Evolutionary conservation across 1,140 invertebrate genomes (phyloP).

Genomic region (Caenorhabditis remanei): DNA sequence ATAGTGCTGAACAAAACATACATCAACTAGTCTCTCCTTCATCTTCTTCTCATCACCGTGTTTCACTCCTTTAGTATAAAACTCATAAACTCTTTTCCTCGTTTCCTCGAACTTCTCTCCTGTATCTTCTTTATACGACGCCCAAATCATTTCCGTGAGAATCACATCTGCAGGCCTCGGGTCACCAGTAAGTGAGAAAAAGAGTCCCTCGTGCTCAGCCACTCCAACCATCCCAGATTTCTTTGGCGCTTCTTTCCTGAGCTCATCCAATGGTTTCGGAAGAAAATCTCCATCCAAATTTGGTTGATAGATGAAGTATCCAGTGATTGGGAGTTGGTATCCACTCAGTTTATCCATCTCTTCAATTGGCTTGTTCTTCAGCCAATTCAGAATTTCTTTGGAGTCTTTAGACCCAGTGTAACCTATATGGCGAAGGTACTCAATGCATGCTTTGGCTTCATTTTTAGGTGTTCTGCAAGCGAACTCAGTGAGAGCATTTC

Average conservation of each 20-base stretch:
- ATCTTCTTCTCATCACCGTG: slow-evolving; percentile 4
- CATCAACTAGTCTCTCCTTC: slow-evolving; percentile 28
- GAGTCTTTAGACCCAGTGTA: slow-evolving; percentile 45
- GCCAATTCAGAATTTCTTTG: slow-evolving; percentile 21
- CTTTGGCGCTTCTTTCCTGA: slow-evolving; percentile 69
- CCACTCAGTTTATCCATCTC: slow-evolving; percentile 28
- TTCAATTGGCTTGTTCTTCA: slow-evolving; percentile 16
- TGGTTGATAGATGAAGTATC: slow-evolving; percentile 53
- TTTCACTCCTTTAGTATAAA: slow-evolving; percentile 10
- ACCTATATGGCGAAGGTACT: slow-evolving; percentile 30
- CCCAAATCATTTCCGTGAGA: slow-evolving; percentile 7
- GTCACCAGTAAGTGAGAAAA: slow-evolving; percentile 61
- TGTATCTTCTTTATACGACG: background rate
- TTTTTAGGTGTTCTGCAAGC: slow-evolving; percentile 52
- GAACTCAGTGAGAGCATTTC: slow-evolving; percentile 69
- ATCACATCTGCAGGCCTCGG: slow-evolving; percentile 9
- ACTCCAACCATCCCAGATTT: slow-evolving; percentile 69
- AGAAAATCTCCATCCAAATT: slow-evolving; percentile 73
- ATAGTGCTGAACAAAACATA: background rate
- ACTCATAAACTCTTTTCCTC: slow-evolving; percentile 20
- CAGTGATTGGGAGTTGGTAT: slow-evolving; percentile 42
- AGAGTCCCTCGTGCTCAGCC: slow-evolving; percentile 69
- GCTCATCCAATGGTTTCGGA: slow-evolving; percentile 67
- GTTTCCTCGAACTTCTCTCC: slow-evolving; percentile 7
- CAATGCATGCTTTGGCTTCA: slow-evolving; percentile 39